Evolutionary conservation across 2,888 invertebrate genomes (phyloP).

Genomic region (Spodoptera picta): DNA sequence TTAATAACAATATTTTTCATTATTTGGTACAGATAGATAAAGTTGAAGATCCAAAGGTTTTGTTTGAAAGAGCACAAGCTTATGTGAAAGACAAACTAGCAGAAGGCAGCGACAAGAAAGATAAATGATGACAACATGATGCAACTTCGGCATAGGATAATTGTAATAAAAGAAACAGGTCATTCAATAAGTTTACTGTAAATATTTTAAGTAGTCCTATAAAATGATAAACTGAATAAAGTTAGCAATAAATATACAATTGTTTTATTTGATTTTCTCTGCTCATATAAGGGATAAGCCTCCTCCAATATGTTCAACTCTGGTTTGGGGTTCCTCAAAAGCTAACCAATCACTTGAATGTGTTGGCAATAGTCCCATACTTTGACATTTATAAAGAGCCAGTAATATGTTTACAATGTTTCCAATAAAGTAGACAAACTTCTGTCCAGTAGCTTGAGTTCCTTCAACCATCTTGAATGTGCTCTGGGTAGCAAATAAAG

Average conservation of each 20-base stretch:
- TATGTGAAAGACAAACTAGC: conserved; percentile 90
- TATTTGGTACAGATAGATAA: conserved; percentile 91
- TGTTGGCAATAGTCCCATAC: conserved; percentile 98
- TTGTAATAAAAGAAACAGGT: conserved; percentile 32
- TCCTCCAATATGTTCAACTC: conserved; percentile 95
- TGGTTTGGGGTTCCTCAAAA: conserved; percentile 96
- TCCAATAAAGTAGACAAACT: conserved; percentile 97
- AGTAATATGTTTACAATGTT: conserved; percentile 97
- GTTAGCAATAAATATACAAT: conserved; percentile 61
- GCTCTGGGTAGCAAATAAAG: conserved; percentile 95
- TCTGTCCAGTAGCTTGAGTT: conserved; percentile 96
- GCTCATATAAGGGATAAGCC: conserved; percentile 90
- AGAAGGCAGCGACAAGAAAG: conserved; percentile 64
- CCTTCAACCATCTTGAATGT: conserved; percentile 98
- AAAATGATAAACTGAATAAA: conserved; percentile 72
- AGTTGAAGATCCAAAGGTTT: conserved; percentile 94
- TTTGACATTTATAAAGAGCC: conserved; percentile 98
- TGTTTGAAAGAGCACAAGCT: conserved; percentile 91
- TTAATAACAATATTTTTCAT: conserved; percentile 14
- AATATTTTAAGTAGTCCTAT: conserved; percentile 77
- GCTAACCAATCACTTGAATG: conserved; percentile 99
- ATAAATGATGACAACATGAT: conserved; percentile 54
- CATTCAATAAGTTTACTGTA: conserved; percentile 70
- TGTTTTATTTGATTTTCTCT: conserved; percentile 54
- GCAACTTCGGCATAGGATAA: conserved; percentile 44